Base-by-base conservation (phyloP, 2,113 vertebrate genomes). In the Bostrychus sinensis region DNA sequence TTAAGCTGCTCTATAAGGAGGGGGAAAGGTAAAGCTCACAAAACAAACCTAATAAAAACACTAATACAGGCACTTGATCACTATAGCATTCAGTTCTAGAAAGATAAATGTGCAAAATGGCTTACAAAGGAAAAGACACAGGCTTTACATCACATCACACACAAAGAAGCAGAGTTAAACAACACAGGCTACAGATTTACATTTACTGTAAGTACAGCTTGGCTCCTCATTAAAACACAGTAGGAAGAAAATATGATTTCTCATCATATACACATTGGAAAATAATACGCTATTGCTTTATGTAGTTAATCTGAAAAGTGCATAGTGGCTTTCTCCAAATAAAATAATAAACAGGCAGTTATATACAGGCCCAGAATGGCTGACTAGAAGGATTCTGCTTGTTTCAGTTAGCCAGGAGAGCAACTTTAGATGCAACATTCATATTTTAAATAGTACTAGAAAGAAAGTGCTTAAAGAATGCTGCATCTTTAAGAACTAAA, bases 1-100 rank as follows among this genome's bases (percentile, higher is more conserved):
- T 84, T 74, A 82, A 80, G 79, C 75, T 89, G 88, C 88, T 89
- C 88, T 87, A 73, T 83, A 81, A 83, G 82, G 89, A 86, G 69
- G 80, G 85, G 86, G 81, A 90, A 91, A 92, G 89, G 90, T 92
- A 91, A 92, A 91, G 90, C 87, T 91, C 80, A 92, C 91, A 91
- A 67, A 54, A 55, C 8, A 20, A 17, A 78, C 59, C 50, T 51
- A 68, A 39, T 78, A 78, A 75, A 89, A 81, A 78, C 86, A 88
- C 77, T 67, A 54, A 74, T 67, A 86, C 83, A 86, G 77, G 75
- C 86, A 87, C 74, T 70, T 84, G 11, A 75, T 82, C 69, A 76
- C 70, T 81, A 46, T 54, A 36, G 23, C 34, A 28, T 66, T 34
- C 61, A 70, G 76, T 70, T 77, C 74, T 53, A 54, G 42, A 41